Percentiles rank a stretch among this genome's conserved stretches.
Evolutionary conservation across 2,113 vertebrate species (phyloP).

Genomic region (Onychorhynchus coronatus): DNA sequence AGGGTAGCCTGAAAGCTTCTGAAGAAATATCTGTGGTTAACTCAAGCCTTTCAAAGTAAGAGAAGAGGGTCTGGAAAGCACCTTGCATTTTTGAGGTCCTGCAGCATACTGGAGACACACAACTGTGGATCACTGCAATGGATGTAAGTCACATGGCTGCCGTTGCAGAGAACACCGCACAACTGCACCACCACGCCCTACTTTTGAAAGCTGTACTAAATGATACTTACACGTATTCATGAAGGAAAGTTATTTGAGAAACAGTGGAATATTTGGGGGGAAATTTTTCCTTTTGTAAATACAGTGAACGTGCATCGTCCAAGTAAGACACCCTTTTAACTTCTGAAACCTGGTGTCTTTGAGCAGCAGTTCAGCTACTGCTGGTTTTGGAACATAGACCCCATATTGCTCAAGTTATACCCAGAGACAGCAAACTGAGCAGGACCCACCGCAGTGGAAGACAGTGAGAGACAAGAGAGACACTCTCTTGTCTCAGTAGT

Average conservation of each 20-base stretch:
- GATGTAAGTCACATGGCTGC: background rate
- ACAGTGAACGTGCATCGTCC: background rate
- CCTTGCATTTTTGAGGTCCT: background rate
- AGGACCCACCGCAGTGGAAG: background rate
- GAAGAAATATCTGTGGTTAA: background rate
- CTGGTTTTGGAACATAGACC: background rate
- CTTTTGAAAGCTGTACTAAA: background rate
- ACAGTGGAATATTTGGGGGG: background rate
- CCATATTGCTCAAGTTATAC: background rate
- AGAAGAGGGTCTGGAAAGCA: background rate
- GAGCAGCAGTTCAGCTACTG: background rate
- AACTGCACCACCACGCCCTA: background rate
- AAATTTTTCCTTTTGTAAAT: background rate
- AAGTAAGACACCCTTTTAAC: background rate
- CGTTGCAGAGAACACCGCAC: background rate
- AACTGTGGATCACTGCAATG: fast-evolving
- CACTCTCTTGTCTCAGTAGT: background rate
- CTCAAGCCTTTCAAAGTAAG: background rate
- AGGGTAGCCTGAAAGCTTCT: background rate
- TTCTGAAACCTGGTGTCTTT: background rate
- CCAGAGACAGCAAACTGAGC: background rate
- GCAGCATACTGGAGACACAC: background rate
- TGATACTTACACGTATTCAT: background rate
- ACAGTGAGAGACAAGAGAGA: background rate
- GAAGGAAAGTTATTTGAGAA: background rate